phyloP scores from a whole-genome alignment of 2,113 vertebrate species.

The Motacilla tschutschensis region DNA sequence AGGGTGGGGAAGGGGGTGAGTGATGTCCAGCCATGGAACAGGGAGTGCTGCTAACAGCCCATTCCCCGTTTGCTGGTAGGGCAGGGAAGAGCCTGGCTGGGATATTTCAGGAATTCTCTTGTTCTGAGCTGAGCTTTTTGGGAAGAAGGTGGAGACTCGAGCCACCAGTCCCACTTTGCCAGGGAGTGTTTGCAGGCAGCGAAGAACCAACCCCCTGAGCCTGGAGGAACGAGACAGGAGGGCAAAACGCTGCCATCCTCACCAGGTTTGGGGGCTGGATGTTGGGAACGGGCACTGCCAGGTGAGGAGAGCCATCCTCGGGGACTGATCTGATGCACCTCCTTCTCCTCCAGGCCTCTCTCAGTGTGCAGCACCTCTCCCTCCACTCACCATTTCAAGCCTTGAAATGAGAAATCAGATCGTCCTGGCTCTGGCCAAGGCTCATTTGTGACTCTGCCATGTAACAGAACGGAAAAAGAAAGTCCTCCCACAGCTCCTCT shows the following conservation, averaged over 20 bases:
- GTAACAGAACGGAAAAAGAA: conserved; percentile 59
- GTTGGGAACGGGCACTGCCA: neutral
- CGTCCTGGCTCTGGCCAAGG: conserved; percentile 40
- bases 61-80: neutral
- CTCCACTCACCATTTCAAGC: neutral
- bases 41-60: neutral
- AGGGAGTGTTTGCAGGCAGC: neutral
- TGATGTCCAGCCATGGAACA: neutral
- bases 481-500: conserved; percentile 66
- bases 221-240: neutral
- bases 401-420: conserved; percentile 55
- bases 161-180: neutral
- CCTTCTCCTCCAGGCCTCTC: neutral
- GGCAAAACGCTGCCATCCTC: neutral
- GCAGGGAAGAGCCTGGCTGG: neutral
- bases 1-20: neutral
- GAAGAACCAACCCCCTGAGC: neutral
- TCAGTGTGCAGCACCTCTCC: neutral
- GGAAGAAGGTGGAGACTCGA: neutral
- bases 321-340: neutral
- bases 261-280: neutral
- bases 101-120: neutral
- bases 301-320: neutral
- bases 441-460: conserved; percentile 64
- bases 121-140: neutral